phyloP scores from a whole-genome alignment of 2,888 invertebrate species.

The Pyrrhosoma nymphula region DNA sequence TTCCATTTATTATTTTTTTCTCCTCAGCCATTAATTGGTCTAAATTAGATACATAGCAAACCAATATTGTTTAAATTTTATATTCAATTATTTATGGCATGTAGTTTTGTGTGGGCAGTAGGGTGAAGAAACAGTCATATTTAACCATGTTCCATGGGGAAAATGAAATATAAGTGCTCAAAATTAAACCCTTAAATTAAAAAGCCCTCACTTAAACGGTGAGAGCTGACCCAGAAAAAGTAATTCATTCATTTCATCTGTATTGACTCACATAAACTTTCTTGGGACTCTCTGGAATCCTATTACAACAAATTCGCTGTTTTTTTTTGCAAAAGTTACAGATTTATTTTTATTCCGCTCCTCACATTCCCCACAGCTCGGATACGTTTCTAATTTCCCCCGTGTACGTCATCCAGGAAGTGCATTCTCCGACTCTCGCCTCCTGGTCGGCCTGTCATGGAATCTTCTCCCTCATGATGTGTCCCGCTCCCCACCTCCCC shows the following conservation, averaged over 20 bases:
- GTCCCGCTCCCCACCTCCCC: too few relatives aligned
- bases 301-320: not conserved
- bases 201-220: not conserved
- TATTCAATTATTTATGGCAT: too few relatives aligned
- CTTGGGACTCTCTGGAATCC: not conserved
- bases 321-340: not conserved
- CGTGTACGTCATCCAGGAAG: conserved; percentile 28
- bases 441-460: not conserved
- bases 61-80: not conserved
- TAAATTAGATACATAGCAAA: not conserved
- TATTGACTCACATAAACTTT: not conserved
- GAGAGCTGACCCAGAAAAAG: not conserved
- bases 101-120: too few relatives aligned
- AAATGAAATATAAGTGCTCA: too few relatives aligned
- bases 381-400: conserved; percentile 19
- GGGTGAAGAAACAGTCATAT: too few relatives aligned
- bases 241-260: not conserved
- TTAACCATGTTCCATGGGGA: too few relatives aligned
- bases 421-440: not conserved
- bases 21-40: not conserved
- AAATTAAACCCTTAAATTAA: not conserved
- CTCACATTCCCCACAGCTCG: not conserved
- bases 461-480: not conserved
- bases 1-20: not conserved
- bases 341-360: not conserved